Base-by-base conservation (phyloP, 2,888 invertebrate genomes). In the Crepidodera aurea region DNA sequence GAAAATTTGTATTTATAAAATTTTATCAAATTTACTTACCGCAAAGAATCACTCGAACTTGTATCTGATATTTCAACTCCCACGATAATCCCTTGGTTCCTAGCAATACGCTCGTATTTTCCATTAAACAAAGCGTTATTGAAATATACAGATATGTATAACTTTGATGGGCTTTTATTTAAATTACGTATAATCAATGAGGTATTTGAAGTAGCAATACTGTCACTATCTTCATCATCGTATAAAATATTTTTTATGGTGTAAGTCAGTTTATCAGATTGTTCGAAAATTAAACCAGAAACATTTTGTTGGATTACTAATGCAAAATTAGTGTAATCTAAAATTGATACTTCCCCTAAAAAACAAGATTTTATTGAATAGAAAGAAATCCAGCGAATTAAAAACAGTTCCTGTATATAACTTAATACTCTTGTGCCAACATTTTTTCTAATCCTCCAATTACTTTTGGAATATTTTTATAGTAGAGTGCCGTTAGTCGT, bases 61-160 rank as follows among this genome's bases (percentile, higher is more conserved):
- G 34, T 13, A 0, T 83, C 78, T 27, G 81, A 78, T 13, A 73
- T 83, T 0, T 84, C 86, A 1, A 88, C 78, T 27, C 87, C 86
- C 51, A 88, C 79, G 22, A 88, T 83, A 25, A 84, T 84, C 63
- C 64, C 65, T 12, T 69, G 63, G n/a, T 63, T 42, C n/a, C 16
- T 51, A 12, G 42, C 39, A 15, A 19, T 51, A 8, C 29, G 46
- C 44, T 60, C 51, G 7, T 48, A 58, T 10, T 46, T 46, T 60
- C 69, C 68, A 56, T 71, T 65, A 51, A 74, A 74, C 7, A 74
- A 59, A 19, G 65, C 67, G 62, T 72, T 65, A 32, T 65, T 69
- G 37, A 67, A 69, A 56, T 64, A 71, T 6, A 72, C 51, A 1
- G 66, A 62, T 18, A 73, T 61, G 10, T 67, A 51, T 18, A 71